These are phyloP conservation scores for Mallotus villosus DNA, from an alignment of 2,797 vertebrate species.

Conservation along the genomic window DNA sequence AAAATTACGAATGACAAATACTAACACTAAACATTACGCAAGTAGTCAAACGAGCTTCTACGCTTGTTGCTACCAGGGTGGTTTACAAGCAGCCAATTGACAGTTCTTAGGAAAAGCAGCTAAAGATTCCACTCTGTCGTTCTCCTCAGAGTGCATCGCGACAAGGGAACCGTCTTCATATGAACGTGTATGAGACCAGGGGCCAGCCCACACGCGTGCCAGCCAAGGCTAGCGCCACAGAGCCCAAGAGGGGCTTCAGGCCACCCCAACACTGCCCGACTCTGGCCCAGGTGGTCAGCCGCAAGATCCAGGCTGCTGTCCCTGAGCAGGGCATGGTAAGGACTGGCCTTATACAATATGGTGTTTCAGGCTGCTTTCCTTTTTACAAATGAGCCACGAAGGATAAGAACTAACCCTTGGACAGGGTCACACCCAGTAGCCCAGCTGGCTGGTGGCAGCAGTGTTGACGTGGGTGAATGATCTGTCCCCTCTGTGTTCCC, in stretches of 20 bases:
- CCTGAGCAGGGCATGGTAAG: slow-evolving; percentile 78
- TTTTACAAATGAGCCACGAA: too few species aligned
- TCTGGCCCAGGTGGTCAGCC: slow-evolving; percentile 76
- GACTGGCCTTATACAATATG: not conserved
- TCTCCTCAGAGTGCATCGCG: slow-evolving; percentile 82
- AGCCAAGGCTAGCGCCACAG: slow-evolving; percentile 56
- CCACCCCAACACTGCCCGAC: slow-evolving; percentile 75
- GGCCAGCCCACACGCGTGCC: slow-evolving; percentile 52
- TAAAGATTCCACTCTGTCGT: not conserved
- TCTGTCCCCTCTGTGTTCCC: not conserved
- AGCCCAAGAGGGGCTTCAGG: slow-evolving; percentile 77
- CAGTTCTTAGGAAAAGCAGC: not conserved
- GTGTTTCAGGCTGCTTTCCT: not conserved
- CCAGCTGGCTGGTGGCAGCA: not conserved
- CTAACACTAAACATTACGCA: not conserved
- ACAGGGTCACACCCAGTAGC: too few species aligned
- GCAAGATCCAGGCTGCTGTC: slow-evolving; percentile 74
- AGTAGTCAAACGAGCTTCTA: too few species aligned
- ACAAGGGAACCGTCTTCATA: slow-evolving; percentile 87
- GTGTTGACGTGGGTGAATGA: not conserved
- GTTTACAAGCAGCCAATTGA: not conserved
- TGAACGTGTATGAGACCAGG: slow-evolving; percentile 85
- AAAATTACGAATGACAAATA: not conserved
- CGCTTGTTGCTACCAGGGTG: too few species aligned
- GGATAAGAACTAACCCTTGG: too few species aligned